Percentiles rank a stretch among this genome's conserved stretches.
phyloP scores from a whole-genome alignment of 2,797 vertebrate species.

The Cirrhinus molitorella region DNA sequence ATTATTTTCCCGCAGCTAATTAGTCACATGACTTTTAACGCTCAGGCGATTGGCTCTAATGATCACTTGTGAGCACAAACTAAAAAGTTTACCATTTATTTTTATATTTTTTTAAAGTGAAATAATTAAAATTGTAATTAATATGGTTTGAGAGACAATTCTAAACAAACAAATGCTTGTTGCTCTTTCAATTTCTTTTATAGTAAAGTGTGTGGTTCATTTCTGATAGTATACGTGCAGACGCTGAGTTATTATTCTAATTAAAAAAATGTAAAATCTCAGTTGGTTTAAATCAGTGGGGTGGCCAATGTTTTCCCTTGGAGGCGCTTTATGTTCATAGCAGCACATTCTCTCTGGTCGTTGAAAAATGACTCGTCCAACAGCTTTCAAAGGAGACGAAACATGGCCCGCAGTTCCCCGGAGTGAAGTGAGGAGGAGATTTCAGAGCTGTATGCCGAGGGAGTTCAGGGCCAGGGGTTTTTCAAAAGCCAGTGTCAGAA shows the following conservation, averaged over 20 bases:
- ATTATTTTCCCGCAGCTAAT: background rate
- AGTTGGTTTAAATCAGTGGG: background rate
- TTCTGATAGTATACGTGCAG: background rate
- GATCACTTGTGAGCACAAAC: background rate
- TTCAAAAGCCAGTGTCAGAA: conserved; percentile 37
- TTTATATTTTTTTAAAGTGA: background rate
- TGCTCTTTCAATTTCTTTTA: no score
- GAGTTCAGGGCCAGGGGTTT: conserved; percentile 9
- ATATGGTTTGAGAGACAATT: background rate
- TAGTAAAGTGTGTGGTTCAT: background rate
- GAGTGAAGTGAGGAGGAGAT: background rate
- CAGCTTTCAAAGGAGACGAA: conserved; percentile 5
- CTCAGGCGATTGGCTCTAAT: background rate
- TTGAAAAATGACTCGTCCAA: background rate
- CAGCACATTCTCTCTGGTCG: background rate
- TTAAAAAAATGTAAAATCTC: conserved; percentile 5
- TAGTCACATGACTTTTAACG: background rate
- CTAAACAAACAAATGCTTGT: background rate
- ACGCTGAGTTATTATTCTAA: background rate
- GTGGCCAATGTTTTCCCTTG: background rate
- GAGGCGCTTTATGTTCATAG: background rate
- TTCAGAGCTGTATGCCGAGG: background rate
- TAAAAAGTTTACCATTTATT: background rate
- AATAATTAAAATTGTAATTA: background rate
- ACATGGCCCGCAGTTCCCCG: conserved; percentile 4